These are phyloP conservation scores for Beroe forskalii DNA, from an alignment of 37 sponge, comb jelly and placozoan species.

Conservation along the genomic window DNA sequence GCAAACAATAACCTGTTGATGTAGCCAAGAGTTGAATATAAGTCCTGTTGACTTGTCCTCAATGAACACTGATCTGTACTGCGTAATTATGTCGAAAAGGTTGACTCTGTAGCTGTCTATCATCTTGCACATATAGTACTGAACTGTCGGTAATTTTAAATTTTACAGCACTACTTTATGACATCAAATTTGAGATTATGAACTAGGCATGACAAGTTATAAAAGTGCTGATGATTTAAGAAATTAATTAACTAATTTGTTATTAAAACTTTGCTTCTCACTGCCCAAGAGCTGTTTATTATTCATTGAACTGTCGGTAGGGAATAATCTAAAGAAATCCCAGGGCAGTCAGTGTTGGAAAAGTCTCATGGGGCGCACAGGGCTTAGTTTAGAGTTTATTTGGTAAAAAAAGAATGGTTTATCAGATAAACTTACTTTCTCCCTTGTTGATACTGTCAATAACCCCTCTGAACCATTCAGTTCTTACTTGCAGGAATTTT, in stretches of 20 bases:
- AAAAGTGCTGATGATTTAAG: too few relatives aligned
- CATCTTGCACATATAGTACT: slow-evolving; percentile 62
- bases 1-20: slow-evolving; percentile 60
- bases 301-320: too few relatives aligned
- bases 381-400: too few relatives aligned
- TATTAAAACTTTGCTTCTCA: too few relatives aligned
- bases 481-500: slow-evolving; percentile 21
- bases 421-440: slow-evolving; percentile 4
- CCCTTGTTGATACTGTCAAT: slow-evolving; percentile 3
- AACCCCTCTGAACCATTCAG: slow-evolving; percentile 25
- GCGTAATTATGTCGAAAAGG: slow-evolving; percentile 57
- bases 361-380: too few relatives aligned
- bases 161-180: too few relatives aligned
- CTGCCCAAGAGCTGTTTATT: too few relatives aligned
- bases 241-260: too few relatives aligned
- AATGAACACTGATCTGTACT: slow-evolving; percentile 56
- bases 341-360: too few relatives aligned
- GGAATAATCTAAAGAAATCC: too few relatives aligned
- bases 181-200: too few relatives aligned
- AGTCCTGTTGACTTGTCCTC: slow-evolving; percentile 22
- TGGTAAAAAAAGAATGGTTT: not conserved
- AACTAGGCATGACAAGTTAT: not conserved
- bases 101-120: slow-evolving; percentile 64
- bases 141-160: too few relatives aligned
- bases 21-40: slow-evolving; percentile 62